Evolutionary conservation across 2,113 vertebrate species (phyloP).

Genomic region (Phoenicopterus ruber): DNA sequence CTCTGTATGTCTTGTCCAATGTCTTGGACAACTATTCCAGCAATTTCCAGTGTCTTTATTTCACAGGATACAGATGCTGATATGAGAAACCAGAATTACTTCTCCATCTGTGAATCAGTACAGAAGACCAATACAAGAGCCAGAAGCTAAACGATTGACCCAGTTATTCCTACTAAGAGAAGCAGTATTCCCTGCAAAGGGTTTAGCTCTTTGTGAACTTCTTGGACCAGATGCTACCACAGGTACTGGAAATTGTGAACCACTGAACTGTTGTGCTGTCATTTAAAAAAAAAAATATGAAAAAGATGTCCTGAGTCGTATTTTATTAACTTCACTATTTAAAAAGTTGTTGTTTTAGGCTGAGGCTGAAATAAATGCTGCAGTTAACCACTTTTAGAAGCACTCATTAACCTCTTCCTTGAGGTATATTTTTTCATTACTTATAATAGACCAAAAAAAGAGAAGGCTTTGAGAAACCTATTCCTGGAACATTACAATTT

Average conservation of each 20-base stretch:
- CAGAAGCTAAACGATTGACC: background rate
- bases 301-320: background rate
- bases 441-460: background rate
- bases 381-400: background rate
- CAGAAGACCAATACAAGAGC: background rate
- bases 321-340: background rate
- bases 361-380: background rate
- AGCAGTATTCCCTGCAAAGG: background rate
- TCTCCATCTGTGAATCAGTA: background rate
- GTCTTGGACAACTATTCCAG: background rate
- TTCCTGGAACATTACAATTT: background rate
- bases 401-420: background rate
- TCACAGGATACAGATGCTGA: background rate
- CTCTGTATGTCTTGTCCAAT: background rate
- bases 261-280: background rate
- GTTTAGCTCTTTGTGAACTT: background rate
- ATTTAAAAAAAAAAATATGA: background rate
- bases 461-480: background rate
- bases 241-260: background rate
- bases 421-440: background rate
- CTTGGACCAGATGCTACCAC: background rate
- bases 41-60: background rate
- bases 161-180: background rate
- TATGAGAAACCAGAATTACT: background rate
- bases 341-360: background rate